A percentile compares a stretch with the other conserved stretches of the same genome.
Evolutionary conservation across 2,113 vertebrate species (phyloP).

Genomic region (Micromys minutus): DNA sequence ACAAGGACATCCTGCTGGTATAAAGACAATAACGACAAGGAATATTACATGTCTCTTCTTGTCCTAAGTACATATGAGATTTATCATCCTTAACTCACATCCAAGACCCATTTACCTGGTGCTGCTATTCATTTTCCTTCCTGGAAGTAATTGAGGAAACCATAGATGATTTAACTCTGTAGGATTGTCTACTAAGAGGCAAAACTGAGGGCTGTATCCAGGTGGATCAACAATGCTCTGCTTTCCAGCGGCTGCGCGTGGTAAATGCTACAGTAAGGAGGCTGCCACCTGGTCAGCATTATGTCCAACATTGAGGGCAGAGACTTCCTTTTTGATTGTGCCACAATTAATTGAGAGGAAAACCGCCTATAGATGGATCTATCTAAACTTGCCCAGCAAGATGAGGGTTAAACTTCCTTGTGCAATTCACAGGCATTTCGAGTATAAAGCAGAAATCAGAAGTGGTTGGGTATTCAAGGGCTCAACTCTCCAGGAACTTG

Average conservation of each 20-base stretch:
- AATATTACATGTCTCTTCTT: rapidly evolving
- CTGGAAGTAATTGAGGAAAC: not conserved
- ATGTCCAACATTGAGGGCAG: not conserved
- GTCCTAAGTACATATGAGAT: not conserved
- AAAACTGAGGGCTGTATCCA: not conserved
- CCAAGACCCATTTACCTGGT: not conserved
- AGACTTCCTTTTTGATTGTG: not conserved
- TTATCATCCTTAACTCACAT: not conserved
- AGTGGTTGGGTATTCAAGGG: not conserved
- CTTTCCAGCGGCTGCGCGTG: rapidly evolving
- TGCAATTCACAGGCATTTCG: not conserved
- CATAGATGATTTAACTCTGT: not conserved
- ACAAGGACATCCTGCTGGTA: not conserved
- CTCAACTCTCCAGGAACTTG: not conserved
- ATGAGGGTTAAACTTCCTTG: not conserved
- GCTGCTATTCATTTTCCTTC: not conserved
- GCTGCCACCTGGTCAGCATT: rapidly evolving
- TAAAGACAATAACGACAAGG: not conserved
- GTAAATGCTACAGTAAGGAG: not conserved
- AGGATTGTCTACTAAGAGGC: not conserved
- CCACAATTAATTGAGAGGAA: not conserved
- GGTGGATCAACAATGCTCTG: not conserved
- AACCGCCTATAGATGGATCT: not conserved
- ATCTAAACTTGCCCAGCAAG: not conserved
- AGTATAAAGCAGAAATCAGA: not conserved